Conservation (phyloP, 2,888 invertebrate genomes). For the Idaea dimidiata region DNA sequence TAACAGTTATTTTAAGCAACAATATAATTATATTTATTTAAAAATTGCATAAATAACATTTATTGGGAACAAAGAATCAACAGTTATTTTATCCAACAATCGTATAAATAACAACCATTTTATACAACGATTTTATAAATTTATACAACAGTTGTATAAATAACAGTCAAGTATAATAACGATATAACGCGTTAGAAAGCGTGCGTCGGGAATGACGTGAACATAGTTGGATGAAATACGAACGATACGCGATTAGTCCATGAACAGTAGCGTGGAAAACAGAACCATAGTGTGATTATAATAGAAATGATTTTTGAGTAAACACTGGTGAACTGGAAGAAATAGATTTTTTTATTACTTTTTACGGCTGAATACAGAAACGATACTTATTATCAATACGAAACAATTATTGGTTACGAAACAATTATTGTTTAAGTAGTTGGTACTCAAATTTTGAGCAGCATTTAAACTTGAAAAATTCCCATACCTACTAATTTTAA, state of each 20-base stretch:
- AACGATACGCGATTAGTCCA: slow-evolving; percentile 67
- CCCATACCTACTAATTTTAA: too few species aligned
- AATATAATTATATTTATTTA: not conserved
- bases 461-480: too few species aligned
- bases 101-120: slow-evolving; percentile 15
- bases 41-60: not conserved
- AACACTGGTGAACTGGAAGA: slow-evolving; percentile 47
- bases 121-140: slow-evolving; percentile 1
- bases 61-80: not conserved
- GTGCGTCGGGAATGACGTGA: slow-evolving; percentile 32
- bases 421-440: too few species aligned
- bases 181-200: slow-evolving; percentile 11
- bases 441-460: too few species aligned
- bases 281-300: slow-evolving; percentile 44
- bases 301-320: slow-evolving; percentile 41
- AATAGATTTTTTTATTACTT: slow-evolving; percentile 31
- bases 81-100: not conserved
- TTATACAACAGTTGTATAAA: too few species aligned
- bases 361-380: too few species aligned
- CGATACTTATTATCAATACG: too few species aligned
- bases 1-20: not conserved
- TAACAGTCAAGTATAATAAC: slow-evolving; percentile 4
- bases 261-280: slow-evolving; percentile 61
- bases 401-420: too few species aligned
- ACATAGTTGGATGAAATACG: slow-evolving; percentile 54